phyloP scores from a whole-genome alignment of 2,797 vertebrate species.

The Scomberomorus guttatus region DNA sequence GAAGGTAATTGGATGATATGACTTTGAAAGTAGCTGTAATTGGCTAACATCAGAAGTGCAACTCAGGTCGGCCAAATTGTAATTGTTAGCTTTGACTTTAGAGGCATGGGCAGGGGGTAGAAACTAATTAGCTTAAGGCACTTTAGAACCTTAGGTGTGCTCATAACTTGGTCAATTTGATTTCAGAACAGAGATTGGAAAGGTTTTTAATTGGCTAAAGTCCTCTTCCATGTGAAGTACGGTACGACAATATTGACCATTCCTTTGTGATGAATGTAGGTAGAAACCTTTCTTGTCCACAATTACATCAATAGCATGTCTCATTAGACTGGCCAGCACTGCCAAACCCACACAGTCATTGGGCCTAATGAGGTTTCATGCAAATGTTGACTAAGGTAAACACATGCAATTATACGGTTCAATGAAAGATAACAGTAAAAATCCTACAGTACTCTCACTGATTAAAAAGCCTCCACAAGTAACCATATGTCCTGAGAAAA shows the following conservation, averaged over 20 bases:
- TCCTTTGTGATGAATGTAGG: constrained; percentile 21
- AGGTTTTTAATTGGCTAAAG: constrained; percentile 63
- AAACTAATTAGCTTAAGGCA: constrained; percentile 59
- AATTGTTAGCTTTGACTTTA: constrained; percentile 62
- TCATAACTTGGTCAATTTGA: constrained; percentile 53
- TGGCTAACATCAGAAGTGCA: constrained; percentile 56
- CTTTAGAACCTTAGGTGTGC: constrained; percentile 55
- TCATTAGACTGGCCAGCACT: constrained; percentile 2
- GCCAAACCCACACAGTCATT: constrained; percentile 6
- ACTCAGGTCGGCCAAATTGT: constrained; percentile 29
- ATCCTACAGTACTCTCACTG: neutral
- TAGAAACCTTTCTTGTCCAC: constrained; percentile 6
- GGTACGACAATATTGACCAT: neutral
- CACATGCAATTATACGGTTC: neutral
- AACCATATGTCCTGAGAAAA: neutral
- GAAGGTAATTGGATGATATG: constrained; percentile 60
- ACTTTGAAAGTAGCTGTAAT: constrained; percentile 67
- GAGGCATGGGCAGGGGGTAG: constrained; percentile 38
- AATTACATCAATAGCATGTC: constrained; percentile 12
- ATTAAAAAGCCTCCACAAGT: neutral
- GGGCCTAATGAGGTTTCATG: neutral
- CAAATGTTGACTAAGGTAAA: constrained; percentile 15
- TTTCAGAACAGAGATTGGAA: constrained; percentile 53
- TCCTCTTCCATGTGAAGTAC: constrained; percentile 23
- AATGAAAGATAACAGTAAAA: neutral